These are phyloP conservation scores for Sycophila sp. DNA, from an alignment of 1,140 invertebrate genomes.

Conservation along the genomic window DNA sequence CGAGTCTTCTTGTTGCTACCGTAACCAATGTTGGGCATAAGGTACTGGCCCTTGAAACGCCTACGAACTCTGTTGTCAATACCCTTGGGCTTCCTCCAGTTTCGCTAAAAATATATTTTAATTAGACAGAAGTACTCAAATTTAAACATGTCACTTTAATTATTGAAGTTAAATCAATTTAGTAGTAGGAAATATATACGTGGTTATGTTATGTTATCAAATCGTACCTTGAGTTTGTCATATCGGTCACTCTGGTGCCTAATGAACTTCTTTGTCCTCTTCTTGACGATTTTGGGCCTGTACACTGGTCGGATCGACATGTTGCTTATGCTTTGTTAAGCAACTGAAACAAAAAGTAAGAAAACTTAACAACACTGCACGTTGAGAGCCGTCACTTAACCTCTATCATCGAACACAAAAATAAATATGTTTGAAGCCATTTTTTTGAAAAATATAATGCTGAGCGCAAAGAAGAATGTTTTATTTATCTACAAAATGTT, in stretches of 20 bases:
- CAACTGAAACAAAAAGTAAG: conserved; percentile 44
- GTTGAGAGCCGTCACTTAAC: conserved; percentile 19
- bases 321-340: conserved; percentile 38
- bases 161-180: not conserved
- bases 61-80: conserved; percentile 99
- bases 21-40: conserved; percentile 99
- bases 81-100: conserved; percentile 96
- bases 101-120: conserved; percentile 68
- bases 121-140: not conserved
- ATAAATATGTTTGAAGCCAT: not conserved
- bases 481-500: not conserved
- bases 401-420: conserved; percentile 1
- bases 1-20: conserved; percentile 93
- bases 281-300: conserved; percentile 92
- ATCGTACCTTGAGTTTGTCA: conserved; percentile 88
- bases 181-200: not conserved
- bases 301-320: conserved; percentile 90
- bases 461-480: conserved; percentile 15
- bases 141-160: not conserved
- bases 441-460: conserved; percentile 31
- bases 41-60: conserved; percentile 97
- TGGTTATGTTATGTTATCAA: not conserved
- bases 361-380: conserved; percentile 9
- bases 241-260: conserved; percentile 97
- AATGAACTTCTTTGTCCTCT: conserved; percentile 95